Percentiles rank a stretch among this genome's conserved stretches.
Evolutionary conservation across 2,797 vertebrate species (phyloP).

Genomic region (Rhinogobio ventralis): DNA sequence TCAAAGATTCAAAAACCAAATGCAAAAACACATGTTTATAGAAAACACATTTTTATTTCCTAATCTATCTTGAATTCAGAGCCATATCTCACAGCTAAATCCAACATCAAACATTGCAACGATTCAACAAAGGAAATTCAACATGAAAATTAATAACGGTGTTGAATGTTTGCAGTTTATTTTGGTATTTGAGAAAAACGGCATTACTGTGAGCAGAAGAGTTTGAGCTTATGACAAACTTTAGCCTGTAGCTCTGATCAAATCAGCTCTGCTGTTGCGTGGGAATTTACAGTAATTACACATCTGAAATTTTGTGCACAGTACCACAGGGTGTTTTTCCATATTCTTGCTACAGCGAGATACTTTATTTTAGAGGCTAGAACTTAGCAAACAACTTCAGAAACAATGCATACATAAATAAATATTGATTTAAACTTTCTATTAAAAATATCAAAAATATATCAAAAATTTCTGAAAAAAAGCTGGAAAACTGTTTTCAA

Average conservation of each 20-base stretch:
- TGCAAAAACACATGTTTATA: conserved; percentile 53
- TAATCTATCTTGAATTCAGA: conserved; percentile 56
- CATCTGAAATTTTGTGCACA: neutral
- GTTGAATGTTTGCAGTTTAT: conserved; percentile 17
- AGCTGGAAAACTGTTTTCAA: neutral
- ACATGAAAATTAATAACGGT: conserved; percentile 15
- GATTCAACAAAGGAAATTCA: conserved; percentile 28
- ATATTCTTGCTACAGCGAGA: neutral
- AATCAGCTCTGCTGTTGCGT: neutral
- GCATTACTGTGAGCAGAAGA: conserved; percentile 7
- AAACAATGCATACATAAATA: neutral
- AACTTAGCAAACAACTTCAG: neutral
- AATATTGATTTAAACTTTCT: neutral
- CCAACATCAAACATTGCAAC: conserved; percentile 54
- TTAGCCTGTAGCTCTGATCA: neutral
- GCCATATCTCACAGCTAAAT: conserved; percentile 58
- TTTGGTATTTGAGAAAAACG: conserved; percentile 13
- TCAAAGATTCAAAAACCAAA: conserved; percentile 8
- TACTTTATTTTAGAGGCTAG: neutral
- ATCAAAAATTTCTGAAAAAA: neutral
- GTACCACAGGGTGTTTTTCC: neutral
- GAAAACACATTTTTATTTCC: conserved; percentile 47
- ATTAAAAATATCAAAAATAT: neutral
- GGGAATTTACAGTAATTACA: conserved; percentile 6
- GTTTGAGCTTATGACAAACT: neutral